A percentile compares a stretch with the other conserved stretches of the same genome.
phyloP scores from a whole-genome alignment of 2,888 invertebrate species.

The Xestobium rufovillosum region DNA sequence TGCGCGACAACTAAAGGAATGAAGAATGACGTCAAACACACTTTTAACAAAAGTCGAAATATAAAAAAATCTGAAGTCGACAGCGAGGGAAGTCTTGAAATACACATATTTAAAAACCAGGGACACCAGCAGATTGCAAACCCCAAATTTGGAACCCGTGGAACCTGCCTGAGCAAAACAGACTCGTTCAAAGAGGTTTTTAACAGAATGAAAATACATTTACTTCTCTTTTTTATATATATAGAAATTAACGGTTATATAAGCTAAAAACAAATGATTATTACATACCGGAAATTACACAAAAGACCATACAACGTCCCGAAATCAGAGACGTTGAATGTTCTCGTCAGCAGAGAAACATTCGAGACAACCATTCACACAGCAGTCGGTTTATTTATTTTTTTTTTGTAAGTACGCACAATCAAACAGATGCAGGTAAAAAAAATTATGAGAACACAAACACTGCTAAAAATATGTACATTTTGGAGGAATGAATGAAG shows the following conservation, averaged over 20 bases:
- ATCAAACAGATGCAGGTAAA: slow-evolving; percentile 32
- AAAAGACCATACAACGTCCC: not conserved
- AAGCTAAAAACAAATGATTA: not conserved
- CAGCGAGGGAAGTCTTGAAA: too few relatives aligned
- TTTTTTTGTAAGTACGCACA: slow-evolving; percentile 40
- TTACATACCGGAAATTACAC: not conserved
- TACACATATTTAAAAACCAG: too few relatives aligned
- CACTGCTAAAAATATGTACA: slow-evolving; percentile 39
- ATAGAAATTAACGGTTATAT: not conserved
- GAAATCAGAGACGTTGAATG: too few relatives aligned
- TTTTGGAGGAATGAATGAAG: slow-evolving; percentile 41
- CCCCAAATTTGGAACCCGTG: too few relatives aligned
- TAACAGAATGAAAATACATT: not conserved
- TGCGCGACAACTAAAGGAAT: too few relatives aligned
- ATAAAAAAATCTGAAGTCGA: too few relatives aligned
- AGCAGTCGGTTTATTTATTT: slow-evolving; percentile 11
- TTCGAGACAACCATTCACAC: slow-evolving; percentile 30
- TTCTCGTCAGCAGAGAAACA: slow-evolving; percentile 11
- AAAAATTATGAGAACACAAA: slow-evolving; percentile 34
- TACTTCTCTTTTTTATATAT: not conserved
- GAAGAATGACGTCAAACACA: too few relatives aligned
- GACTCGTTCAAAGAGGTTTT: too few relatives aligned
- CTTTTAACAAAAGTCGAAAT: too few relatives aligned
- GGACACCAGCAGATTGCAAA: too few relatives aligned
- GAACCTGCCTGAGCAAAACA: too few relatives aligned